These are phyloP conservation scores for Myrmecobius fasciatus DNA, from an alignment of 2,113 vertebrate species.

Conservation along the genomic window DNA sequence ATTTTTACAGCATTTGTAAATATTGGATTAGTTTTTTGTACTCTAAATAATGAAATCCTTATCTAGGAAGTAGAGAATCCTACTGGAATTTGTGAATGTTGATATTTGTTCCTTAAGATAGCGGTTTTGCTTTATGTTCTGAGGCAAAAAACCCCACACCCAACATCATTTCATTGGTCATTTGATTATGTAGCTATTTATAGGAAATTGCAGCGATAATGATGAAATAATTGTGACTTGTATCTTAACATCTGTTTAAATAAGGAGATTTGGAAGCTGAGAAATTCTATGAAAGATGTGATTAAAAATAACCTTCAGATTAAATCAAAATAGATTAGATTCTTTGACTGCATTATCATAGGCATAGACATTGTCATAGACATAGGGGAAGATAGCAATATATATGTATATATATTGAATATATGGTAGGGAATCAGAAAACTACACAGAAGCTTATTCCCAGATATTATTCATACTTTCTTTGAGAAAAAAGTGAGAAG, in stretches of 20 bases:
- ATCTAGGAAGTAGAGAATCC: too few relatives aligned
- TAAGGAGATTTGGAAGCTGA: background rate
- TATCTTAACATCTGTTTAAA: background rate
- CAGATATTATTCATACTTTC: background rate
- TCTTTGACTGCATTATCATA: background rate
- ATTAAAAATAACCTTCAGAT: background rate
- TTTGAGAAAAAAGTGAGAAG: background rate
- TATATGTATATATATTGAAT: background rate
- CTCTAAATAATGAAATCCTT: background rate
- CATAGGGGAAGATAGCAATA: background rate
- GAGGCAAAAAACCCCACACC: background rate
- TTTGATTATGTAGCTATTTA: background rate
- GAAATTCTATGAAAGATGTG: background rate
- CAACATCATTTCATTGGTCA: background rate
- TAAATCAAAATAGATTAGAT: background rate
- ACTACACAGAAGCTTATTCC: background rate
- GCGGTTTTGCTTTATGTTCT: background rate
- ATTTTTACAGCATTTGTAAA: background rate
- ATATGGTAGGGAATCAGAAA: background rate
- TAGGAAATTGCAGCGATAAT: background rate
- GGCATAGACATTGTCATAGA: too few relatives aligned
- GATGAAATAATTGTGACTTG: background rate
- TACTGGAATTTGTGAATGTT: too few relatives aligned
- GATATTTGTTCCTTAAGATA: background rate
- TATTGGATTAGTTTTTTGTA: background rate